Conservation (phyloP, 2,113 vertebrate genomes). For the Leucosticte australis region DNA sequence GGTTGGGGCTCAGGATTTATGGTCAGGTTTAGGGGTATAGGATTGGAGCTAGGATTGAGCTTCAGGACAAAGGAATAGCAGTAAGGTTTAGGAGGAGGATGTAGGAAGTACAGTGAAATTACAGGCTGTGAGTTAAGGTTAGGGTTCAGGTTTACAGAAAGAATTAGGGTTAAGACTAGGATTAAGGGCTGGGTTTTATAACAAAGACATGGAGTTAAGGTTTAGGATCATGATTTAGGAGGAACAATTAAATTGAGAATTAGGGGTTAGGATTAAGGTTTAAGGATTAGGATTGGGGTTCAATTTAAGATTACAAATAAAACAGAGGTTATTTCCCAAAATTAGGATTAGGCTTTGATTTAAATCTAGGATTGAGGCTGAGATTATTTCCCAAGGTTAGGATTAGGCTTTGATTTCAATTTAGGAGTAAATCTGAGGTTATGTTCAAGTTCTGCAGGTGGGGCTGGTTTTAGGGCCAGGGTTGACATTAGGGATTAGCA, state of each 20-base stretch:
- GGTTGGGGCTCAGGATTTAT: accelerated
- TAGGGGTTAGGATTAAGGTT: not conserved
- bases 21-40: too few species aligned
- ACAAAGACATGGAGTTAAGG: not conserved
- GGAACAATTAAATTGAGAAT: not conserved
- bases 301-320: not conserved
- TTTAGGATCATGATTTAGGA: not conserved
- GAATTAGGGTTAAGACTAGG: not conserved
- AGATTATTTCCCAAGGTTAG: not conserved
- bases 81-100: not conserved
- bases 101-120: not conserved
- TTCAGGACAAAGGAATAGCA: not conserved
- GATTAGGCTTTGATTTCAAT: not conserved
- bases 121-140: not conserved
- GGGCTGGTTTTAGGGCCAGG: not conserved
- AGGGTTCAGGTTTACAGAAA: not conserved
- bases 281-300: not conserved
- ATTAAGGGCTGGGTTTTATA: not conserved
- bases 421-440: too few species aligned
- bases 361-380: too few species aligned
- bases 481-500: not conserved
- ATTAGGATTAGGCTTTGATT: not conserved
- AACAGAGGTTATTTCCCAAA: not conserved
- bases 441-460: accelerated
- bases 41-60: too few species aligned